phyloP scores from a whole-genome alignment of 2,888 invertebrate genomes.

The Anodontia alba region DNA sequence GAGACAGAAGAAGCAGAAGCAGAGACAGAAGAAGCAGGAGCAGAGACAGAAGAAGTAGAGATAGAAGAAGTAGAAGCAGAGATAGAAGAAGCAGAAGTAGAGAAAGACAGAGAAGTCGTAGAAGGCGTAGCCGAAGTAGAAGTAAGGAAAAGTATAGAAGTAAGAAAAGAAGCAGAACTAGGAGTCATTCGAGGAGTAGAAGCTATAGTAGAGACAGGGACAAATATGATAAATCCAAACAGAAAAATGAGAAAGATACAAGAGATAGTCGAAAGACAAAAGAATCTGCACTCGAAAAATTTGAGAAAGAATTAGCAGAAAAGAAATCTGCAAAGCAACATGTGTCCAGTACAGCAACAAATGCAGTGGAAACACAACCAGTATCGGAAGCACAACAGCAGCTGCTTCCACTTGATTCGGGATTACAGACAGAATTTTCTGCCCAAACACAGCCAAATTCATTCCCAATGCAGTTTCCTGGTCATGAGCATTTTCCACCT shows the following conservation, averaged over 20 bases:
- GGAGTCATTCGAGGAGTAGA: constrained; percentile 23
- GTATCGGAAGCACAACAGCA: constrained; percentile 27
- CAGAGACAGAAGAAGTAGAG: constrained; percentile 32
- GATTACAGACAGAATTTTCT: constrained; percentile 15
- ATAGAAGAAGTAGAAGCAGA: constrained; percentile 41
- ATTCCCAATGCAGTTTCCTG: constrained; percentile 57
- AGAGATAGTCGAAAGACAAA: constrained; percentile 36
- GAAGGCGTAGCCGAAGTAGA: constrained; percentile 30
- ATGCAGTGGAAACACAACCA: constrained; percentile 12
- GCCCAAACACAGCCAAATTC: constrained; percentile 24
- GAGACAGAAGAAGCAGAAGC: constrained; percentile 32
- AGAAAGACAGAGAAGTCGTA: constrained; percentile 30
- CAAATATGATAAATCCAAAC: constrained; percentile 27
- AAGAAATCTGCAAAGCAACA: constrained; percentile 49
- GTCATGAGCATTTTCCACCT: constrained; percentile 29
- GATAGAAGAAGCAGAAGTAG: constrained; percentile 35
- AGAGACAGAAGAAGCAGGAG: constrained; percentile 40
- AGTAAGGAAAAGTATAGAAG: constrained; percentile 28
- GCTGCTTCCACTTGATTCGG: constrained; percentile 1
- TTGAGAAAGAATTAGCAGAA: constrained; percentile 60
- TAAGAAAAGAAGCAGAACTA: constrained; percentile 34
- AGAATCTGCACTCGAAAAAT: constrained; percentile 56
- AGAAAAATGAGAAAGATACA: constrained; percentile 26
- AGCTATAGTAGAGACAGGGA: constrained; percentile 28
- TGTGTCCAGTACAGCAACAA: constrained; percentile 28